phyloP scores from a whole-genome alignment of 2,113 vertebrate species.

The Struthidea cinerea region DNA sequence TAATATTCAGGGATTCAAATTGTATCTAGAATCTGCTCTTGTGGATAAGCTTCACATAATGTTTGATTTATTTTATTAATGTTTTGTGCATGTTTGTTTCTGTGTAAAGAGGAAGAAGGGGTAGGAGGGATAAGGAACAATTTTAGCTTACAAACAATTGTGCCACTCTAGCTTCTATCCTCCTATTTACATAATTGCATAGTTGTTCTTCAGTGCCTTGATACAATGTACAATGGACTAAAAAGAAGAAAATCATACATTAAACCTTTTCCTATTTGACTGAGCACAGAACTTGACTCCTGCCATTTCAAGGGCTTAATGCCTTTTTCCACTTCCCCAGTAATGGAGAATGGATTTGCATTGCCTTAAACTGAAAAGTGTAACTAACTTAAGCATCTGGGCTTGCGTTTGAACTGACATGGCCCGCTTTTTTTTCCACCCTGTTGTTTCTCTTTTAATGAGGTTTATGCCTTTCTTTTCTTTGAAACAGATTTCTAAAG shows the following conservation, averaged over 20 bases:
- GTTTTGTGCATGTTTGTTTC: neutral
- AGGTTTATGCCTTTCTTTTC: neutral
- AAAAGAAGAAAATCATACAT: conserved; percentile 45
- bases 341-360: conserved; percentile 35
- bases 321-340: conserved; percentile 36
- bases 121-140: neutral
- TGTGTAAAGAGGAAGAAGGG: neutral
- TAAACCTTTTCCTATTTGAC: conserved; percentile 27
- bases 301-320: conserved; percentile 36
- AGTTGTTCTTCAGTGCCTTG: conserved; percentile 45
- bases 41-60: conserved; percentile 26
- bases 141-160: neutral
- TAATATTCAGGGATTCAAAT: conserved; percentile 2
- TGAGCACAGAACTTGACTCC: conserved; percentile 36
- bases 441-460: conserved; percentile 48
- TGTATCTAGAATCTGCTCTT: conserved; percentile 32
- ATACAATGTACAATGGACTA: conserved; percentile 13
- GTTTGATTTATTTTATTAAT: conserved; percentile 37
- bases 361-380: conserved; percentile 57
- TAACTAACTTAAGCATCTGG: conserved; percentile 50
- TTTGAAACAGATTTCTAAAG: conserved; percentile 35
- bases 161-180: neutral
- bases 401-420: neutral
- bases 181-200: conserved; percentile 41
- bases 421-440: neutral